Base-by-base conservation (phyloP, 1,140 invertebrate species). In the Pectinophora gossypiella region DNA sequence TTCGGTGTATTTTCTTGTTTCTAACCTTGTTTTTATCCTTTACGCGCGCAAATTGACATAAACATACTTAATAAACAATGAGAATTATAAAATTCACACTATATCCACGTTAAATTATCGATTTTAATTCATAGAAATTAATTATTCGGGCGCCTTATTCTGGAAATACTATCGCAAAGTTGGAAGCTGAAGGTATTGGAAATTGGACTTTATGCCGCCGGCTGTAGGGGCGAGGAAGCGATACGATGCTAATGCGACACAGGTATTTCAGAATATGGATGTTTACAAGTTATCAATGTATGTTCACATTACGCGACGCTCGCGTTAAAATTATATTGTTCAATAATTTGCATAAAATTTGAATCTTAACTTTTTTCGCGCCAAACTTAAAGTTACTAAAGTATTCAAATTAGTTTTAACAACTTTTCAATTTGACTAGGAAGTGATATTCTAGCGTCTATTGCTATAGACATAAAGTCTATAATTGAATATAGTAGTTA, bases 231-330 rank as follows among this genome's bases (percentile, higher is more conserved):
- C 44, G 45, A 71, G 53, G 58, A 55, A 47, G 47, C 23, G n/a
- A 36, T 61, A 23, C 35, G 51, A 56, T 38, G 19, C 18, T 19
- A 16, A 40, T 48, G 6, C 48, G 49, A 59, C 67, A 40, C 49
- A 20, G 40, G 16, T 53, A 51, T n/a, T n/a, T 44, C 62, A 65
- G 76, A 80, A 74, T 80, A 73, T 21, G 72, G 62, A 59, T 45
- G 54, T 49, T 44, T 35, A 58, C 62, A 44, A 55, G 67, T 74
- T 73, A 54, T 56, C 43, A 42, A 43, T 51, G 40, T 43, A 40
- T 38, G 22, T 18, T 40, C 23, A 50, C 48, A 42, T 32, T 54
- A 35, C 5, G 7, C 15, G 3, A 15, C 32, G 12, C 19, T 21
- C 19, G 19, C 32, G 23, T 48, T 6, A 4, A 19, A 35, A 35